Conservation (phyloP, 2,888 invertebrate genomes). For the Andrena camellia region DNA sequence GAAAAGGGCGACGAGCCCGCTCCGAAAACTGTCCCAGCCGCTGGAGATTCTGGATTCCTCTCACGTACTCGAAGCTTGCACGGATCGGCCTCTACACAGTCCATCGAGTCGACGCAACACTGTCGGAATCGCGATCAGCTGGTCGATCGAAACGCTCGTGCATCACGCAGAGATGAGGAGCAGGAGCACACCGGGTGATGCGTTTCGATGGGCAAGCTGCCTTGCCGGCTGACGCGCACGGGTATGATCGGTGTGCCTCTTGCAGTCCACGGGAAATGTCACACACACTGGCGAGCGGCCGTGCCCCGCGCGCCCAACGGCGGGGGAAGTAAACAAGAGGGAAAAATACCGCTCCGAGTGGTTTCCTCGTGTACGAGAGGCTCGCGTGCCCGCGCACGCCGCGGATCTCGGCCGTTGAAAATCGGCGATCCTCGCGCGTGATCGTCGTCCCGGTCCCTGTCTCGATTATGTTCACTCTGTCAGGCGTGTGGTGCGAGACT, state of each 20-base stretch:
- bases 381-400: slow-evolving; percentile 59
- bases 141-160: slow-evolving; percentile 43
- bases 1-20: slow-evolving; percentile 29
- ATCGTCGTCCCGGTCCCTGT: neutral
- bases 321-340: slow-evolving; percentile 29
- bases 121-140: slow-evolving; percentile 67
- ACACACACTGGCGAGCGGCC: neutral
- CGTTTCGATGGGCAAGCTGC: neutral
- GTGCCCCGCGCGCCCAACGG: neutral
- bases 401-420: neutral
- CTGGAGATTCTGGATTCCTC: slow-evolving; percentile 14
- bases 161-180: slow-evolving; percentile 13
- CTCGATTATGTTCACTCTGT: neutral
- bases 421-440: neutral
- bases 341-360: neutral
- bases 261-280: slow-evolving; percentile 9
- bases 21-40: slow-evolving; percentile 33
- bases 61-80: slow-evolving; percentile 43
- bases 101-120: slow-evolving; percentile 58
- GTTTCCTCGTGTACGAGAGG: slow-evolving; percentile 44
- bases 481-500: neutral
- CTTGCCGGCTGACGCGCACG: neutral
- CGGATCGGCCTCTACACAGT: slow-evolving; percentile 49
- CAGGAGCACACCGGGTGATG: neutral
- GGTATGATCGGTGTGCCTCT: neutral